Evolutionary conservation across 2,113 vertebrate species (phyloP), one percentile per base, ranked within the genome.

Genomic region (Chaenocephalus aceratus): DNA sequence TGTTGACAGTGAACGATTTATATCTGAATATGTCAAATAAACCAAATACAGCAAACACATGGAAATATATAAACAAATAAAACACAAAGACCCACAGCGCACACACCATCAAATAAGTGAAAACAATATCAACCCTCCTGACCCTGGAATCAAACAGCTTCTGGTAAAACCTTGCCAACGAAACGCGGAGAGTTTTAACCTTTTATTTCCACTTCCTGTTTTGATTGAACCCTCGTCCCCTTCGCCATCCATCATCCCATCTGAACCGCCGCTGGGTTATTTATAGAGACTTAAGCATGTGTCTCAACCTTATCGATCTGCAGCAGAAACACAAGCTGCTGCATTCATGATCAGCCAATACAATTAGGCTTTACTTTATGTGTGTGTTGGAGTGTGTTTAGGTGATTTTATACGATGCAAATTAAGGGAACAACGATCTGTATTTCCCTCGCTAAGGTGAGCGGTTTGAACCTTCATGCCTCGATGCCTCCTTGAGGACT

Each of bases 291-390:
- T 73, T 72, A 66, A 75, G 56, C 73, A 72, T 79, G 75, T 63
- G 58, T 77, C 77, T 77, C 57, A 86, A 80, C 30, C 79, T 54
- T 84, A 86, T 86, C 18, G 88, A 88, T 93, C 73, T 58, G 18
- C 48, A 54, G 67, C 66, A 71, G 61, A 62, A 76, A 83, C 63
- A 75, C 58, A 57, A 73, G 78, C 71, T 30, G 53, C 74, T 16
- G 63, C 62, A 71, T 82, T 75, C 73, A 85, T 80, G 70, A 85
- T 77, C 0, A 36, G 41, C 62, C 59, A 77, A 26, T 75, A 1
- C 80, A 70, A 56, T 78, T 64, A 49, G 54, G 67, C 44, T 23
- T 18, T 45, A 63, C 26, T 21, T 21, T 8, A 10, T 85, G 73
- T 74, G 58, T 54, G n/a, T 70, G 12, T 70, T 16, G 18, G 21